Conservation (phyloP, 2,797 vertebrate genomes). For the Stomatorhinus walkeri region DNA sequence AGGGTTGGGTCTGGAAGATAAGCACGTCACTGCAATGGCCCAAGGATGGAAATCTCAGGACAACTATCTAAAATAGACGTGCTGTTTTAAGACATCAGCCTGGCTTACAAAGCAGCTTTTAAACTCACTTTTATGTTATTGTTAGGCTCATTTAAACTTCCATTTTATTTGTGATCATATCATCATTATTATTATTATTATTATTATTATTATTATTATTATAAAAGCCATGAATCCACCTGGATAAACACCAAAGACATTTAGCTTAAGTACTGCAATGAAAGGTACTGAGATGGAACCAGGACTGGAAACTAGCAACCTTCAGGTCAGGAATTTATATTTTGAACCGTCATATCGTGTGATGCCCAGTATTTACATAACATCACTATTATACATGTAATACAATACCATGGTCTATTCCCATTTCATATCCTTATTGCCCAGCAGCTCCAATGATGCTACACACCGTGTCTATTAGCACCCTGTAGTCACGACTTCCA, state of each 20-base stretch:
- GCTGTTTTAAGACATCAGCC: not conserved
- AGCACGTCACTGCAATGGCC: slow-evolving; percentile 77
- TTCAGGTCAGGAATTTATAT: not conserved
- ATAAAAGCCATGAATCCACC: not conserved
- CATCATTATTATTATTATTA: not conserved
- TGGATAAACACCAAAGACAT: not conserved
- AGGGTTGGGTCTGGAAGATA: slow-evolving; percentile 85
- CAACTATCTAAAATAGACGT: slow-evolving; percentile 42
- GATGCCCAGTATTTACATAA: not conserved
- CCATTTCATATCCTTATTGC: not conserved
- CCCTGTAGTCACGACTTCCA: slow-evolving; percentile 76
- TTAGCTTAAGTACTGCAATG: not conserved
- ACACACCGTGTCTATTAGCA: slow-evolving; percentile 80
- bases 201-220: not conserved
- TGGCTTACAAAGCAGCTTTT: not conserved
- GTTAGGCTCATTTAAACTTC: not conserved
- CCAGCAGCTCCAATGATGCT: not conserved
- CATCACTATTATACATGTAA: not conserved
- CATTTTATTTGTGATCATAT: not conserved
- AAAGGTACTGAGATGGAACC: not conserved
- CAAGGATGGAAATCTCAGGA: slow-evolving; percentile 49
- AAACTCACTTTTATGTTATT: not conserved
- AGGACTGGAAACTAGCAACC: not conserved
- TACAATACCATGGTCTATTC: not conserved
- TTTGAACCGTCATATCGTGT: not conserved